These are phyloP conservation scores for Amphipoea oculea DNA, from an alignment of 2,888 invertebrate genomes.

Conservation along the genomic window DNA sequence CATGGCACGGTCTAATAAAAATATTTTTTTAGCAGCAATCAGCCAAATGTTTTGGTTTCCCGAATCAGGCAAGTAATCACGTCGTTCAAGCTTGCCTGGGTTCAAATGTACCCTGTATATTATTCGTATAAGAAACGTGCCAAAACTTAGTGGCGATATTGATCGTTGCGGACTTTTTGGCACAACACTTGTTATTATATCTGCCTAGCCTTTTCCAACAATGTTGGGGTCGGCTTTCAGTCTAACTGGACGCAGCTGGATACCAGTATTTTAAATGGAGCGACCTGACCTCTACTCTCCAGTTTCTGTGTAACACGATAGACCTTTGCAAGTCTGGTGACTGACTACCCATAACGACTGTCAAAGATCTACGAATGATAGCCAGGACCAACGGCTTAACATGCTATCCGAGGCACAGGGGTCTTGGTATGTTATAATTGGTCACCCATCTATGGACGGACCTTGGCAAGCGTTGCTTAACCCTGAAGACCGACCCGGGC, in stretches of 20 bases:
- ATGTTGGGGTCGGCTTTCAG: not conserved
- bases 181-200: slow-evolving; percentile 41
- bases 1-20: slow-evolving; percentile 28
- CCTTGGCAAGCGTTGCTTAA: not conserved
- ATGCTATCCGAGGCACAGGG: not conserved
- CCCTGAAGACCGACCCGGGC: not conserved
- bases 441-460: not conserved
- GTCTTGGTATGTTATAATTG: not conserved
- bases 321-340: not conserved
- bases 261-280: not conserved
- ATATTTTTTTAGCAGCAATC: slow-evolving; percentile 41
- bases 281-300: not conserved
- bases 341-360: not conserved
- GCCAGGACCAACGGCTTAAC: not conserved
- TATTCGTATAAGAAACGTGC: slow-evolving; percentile 59
- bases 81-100: slow-evolving; percentile 38
- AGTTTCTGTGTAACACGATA: not conserved
- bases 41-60: slow-evolving; percentile 48
- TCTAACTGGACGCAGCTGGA: not conserved
- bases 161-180: slow-evolving; percentile 59
- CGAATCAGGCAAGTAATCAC: slow-evolving; percentile 44
- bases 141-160: slow-evolving; percentile 54
- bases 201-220: not conserved
- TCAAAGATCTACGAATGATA: not conserved
- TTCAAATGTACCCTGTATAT: slow-evolving; percentile 49